Evolutionary conservation across 2,797 vertebrate genomes (phyloP), one percentile per base, ranked within the genome.

Genomic region (Peromyscus melanophrys): DNA sequence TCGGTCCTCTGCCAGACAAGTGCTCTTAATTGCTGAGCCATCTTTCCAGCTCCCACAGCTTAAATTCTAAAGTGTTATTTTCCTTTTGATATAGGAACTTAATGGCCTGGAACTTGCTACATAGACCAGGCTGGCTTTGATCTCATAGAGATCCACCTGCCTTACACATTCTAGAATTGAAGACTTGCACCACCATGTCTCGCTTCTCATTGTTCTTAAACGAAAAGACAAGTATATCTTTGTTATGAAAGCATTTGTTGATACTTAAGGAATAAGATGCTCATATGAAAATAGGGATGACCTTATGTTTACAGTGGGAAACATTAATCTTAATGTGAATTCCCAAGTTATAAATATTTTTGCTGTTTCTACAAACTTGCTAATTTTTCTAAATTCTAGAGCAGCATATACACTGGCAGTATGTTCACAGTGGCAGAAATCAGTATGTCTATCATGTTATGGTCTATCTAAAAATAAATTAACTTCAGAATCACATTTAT

Each of bases 391-490:
- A 75, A 93, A 75, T 90, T 73, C 29, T 6, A 67, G 10, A 14
- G 81, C 61, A 73, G 89, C 81, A 65, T 52, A 59, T 77, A 73
- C 34, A 21, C 1, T 61, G 87, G 76, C 94, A 37, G 14, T 1
- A 61, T 94, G 63, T 94, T 86, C 29, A 90, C 75, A 86, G 84
- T 43, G 67, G 25, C 55, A 92, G 23, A 89, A 84, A 73, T 73
- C 40, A 52, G 6, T 86, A 75, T 59, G 90, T 88, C 34, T 73
- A 65, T 6, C 75, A 67, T 75, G 29, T 67, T 92, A 71, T 59
- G 82, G 67, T 7, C 83, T 23, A 90, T 77, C 84, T 90, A 95
- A 94, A 94, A 63, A 59, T 77, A 87, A 40, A 81, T 57, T 71
- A 59, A 17, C 85, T 65, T 92, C 71, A 94, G 81, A 80, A 91